Evolutionary conservation across 2,888 invertebrate genomes (phyloP), one percentile per base, ranked within the genome.

Genomic region (Eudasyphora cyanicolor): DNA sequence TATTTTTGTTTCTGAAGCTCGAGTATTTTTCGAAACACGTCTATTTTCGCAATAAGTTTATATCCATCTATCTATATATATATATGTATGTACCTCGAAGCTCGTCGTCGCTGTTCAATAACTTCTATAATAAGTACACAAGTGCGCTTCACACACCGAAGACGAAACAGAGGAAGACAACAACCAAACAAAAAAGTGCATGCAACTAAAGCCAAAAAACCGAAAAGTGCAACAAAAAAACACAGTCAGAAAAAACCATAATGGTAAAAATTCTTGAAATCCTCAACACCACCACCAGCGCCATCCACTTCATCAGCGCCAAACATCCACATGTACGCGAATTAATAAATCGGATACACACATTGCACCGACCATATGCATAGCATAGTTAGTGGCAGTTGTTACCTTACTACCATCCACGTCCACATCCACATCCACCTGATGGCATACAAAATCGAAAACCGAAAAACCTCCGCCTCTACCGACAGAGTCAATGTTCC

Each of bases 81-180:
- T 67, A 8, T 8, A n/a, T n/a, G n/a, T n/a, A n/a, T n/a, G n/a
- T n/a, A n/a, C n/a, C n/a, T n/a, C n/a, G n/a, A n/a, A n/a, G n/a
- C n/a, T n/a, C n/a, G n/a, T n/a, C n/a, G n/a, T n/a, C 14, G 67
- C 84, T 78, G 78, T 84, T 84, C 81, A 84, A 84, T 84, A 84
- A 84, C 84, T 81, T 84, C 84, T 84, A 42, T 24, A 24, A 81
- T 24, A 38, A 70, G 79, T 77, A 75, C 64, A 83, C 80, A 77
- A 77, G 83, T 79, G 83, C 76, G 80, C 74, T 83, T 77, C 83
- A 79, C 79, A 80, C 76, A 45, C 32, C n/a, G n/a, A n/a, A n/a
- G n/a, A n/a, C n/a, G n/a, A n/a, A n/a, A n/a, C 45, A 45, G 14
- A 45, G 14, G 49, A 49, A 49, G 32, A 8, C 32, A 45, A 3